Conservation (phyloP, 2,113 vertebrate genomes). For the Eira barbara region DNA sequence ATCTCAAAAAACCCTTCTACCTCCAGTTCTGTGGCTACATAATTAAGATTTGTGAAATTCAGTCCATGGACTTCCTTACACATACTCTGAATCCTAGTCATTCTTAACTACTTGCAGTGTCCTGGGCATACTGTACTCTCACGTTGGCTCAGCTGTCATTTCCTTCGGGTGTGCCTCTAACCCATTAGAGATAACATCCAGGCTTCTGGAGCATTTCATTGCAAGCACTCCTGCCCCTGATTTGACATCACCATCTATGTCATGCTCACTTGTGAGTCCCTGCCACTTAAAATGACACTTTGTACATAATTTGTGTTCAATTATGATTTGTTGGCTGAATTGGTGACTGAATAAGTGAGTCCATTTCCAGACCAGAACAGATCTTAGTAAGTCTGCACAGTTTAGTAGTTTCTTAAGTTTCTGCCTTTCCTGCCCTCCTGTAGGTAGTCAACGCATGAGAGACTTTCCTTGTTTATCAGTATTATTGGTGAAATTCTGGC, state of each 20-base stretch:
- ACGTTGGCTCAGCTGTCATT: background rate
- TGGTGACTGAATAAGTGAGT: background rate
- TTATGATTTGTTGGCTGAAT: background rate
- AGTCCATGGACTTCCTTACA: background rate
- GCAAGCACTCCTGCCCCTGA: background rate
- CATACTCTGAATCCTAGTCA: background rate
- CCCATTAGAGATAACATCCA: background rate
- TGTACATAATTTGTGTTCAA: background rate
- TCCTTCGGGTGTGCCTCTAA: background rate
- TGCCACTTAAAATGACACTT: too few relatives aligned
- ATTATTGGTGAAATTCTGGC: background rate
- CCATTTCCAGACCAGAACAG: background rate
- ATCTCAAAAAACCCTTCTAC: background rate
- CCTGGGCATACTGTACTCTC: background rate
- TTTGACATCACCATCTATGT: background rate
- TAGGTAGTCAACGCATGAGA: background rate
- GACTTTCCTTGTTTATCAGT: background rate
- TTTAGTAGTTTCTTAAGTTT: background rate
- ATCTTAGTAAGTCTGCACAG: background rate
- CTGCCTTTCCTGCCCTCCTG: background rate
- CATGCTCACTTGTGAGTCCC: background rate
- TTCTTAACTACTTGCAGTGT: background rate
- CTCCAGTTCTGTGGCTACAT: background rate
- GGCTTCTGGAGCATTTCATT: background rate
- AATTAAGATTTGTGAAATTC: background rate